Conservation (phyloP, 2,113 vertebrate genomes). For the Lanius collurio region DNA sequence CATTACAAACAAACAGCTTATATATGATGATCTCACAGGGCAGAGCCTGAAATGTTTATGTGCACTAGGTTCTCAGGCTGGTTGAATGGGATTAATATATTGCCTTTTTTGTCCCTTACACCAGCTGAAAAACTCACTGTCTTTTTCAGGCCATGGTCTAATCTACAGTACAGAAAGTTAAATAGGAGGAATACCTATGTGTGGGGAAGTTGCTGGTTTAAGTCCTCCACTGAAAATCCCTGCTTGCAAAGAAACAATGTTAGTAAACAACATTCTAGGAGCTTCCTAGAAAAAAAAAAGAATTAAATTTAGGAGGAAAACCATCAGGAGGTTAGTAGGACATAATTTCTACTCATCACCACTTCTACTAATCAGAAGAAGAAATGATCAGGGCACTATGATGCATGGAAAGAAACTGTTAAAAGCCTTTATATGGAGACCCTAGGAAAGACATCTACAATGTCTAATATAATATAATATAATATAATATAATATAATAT, state of each 20-base stretch:
- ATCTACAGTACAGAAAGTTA: neutral
- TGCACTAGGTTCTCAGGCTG: neutral
- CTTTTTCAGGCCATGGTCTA: neutral
- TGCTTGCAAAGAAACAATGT: neutral
- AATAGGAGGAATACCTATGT: neutral
- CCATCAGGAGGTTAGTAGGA: neutral
- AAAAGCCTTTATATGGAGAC: neutral
- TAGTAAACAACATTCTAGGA: neutral
- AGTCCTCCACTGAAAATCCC: neutral
- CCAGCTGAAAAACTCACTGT: neutral
- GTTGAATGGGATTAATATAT: neutral
- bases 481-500: neutral
- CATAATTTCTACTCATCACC: neutral
- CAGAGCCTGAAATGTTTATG: neutral
- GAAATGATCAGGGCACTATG: neutral
- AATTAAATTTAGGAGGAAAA: neutral
- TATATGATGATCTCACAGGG: neutral
- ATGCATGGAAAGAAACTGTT: neutral
- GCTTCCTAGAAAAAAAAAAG: neutral
- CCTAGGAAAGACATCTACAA: neutral
- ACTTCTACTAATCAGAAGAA: neutral
- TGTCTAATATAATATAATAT: neutral
- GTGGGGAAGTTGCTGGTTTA: neutral
- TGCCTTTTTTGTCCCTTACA: neutral
- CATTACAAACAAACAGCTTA: neutral